Base-by-base conservation (phyloP, 2,888 invertebrate species). In the Philereme vetulata region DNA sequence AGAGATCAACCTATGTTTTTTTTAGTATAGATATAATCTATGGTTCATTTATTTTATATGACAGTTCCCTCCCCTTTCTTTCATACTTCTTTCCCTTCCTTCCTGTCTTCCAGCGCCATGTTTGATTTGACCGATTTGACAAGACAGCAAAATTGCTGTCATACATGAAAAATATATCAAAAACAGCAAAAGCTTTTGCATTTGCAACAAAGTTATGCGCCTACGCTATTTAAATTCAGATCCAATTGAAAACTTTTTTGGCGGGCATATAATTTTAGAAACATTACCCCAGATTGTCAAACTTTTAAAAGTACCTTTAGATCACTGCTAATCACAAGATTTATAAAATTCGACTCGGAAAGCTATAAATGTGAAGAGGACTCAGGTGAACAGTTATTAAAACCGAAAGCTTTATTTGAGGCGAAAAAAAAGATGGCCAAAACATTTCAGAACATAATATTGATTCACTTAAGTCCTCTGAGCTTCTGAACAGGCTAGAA, bases 241-340 rank as follows among this genome's bases (percentile, higher is more conserved):
- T 42, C 42, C 42, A 1, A 42, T 42, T 9, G 42, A 42, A 42
- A 42, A 42, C 42, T 8, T 42, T 42, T 42, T 42, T 42, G 42
- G 21, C 55, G 71, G 45, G 68, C 70, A 0, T 75, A 71, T 58
- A 72, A 70, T 62, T 74, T 66, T 47, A 63, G 72, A 47, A 72
- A 67, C 56, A 75, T 68, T 46, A 57, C 72, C 11, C 72, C 72
- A 4, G 51, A 58, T 52, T 68, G 66, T 49, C 66, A 74, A 54
- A 60, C 60, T 4, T 74, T 74, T 38, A 66, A 51, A 52, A n/a
- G n/a, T n/a, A n/a, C n/a, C 0, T 73, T 73, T 60, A 70, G 58
- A 48, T 68, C 73, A 4, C 51, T 74, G 4, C 43, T 72, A 8
- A 42, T 42, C 10, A 42, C 3, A 1, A 42, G 42, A n/a, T 42